Percentiles rank a stretch among this genome's conserved stretches.
Evolutionary conservation across 1,140 invertebrate species (phyloP).

Genomic region (Bombus impatiens): DNA sequence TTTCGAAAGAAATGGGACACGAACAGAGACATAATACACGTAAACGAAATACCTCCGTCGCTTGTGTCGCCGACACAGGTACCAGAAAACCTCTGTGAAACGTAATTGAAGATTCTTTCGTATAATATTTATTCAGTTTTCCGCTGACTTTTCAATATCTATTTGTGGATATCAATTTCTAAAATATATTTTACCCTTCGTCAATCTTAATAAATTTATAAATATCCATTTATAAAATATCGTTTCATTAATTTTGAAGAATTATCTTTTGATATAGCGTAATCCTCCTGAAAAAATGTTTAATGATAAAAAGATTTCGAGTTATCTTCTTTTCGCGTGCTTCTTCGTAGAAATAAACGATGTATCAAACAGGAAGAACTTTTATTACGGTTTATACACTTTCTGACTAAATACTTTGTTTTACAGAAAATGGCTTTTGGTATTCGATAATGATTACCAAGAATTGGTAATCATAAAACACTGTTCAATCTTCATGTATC

Average conservation of each 20-base stretch:
- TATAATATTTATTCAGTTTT: not conserved
- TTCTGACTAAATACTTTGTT: not conserved
- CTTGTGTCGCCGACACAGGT: conserved; percentile 17
- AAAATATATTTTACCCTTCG: not conserved
- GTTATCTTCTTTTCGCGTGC: too few species aligned
- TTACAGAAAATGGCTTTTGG: not conserved
- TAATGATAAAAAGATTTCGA: not conserved
- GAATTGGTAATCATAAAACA: not conserved
- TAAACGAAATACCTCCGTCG: conserved; percentile 34
- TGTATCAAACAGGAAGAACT: not conserved
- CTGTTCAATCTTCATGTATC: not conserved
- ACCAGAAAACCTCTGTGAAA: conserved; percentile 19
- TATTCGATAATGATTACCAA: not conserved
- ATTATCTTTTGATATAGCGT: not conserved
- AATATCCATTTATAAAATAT: not conserved
- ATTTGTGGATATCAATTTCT: not conserved
- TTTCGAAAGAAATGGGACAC: conserved; percentile 53
- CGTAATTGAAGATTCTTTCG: not conserved
- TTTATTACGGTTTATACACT: not conserved
- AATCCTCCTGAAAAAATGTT: not conserved
- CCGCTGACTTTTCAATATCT: not conserved
- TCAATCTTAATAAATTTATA: not conserved
- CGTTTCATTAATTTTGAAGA: not conserved
- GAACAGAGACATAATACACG: conserved; percentile 42
- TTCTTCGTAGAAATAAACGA: not conserved